A percentile compares a stretch with the other conserved stretches of the same genome.
Conservation (phyloP, 53 echinoderm and acorn worm genomes). For the Paelopatides confundens region DNA sequence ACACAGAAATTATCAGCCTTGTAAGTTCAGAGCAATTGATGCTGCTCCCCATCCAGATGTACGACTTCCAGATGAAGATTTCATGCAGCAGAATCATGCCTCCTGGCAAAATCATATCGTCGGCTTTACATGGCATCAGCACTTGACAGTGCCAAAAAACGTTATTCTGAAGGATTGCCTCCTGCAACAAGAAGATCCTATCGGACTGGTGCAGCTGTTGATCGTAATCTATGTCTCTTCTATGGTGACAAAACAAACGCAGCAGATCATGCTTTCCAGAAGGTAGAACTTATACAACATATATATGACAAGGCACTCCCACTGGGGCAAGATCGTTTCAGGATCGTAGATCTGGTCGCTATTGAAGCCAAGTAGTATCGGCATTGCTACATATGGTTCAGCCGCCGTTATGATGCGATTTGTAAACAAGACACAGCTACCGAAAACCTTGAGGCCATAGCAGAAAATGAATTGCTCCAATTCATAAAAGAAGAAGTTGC, state of each 20-base stretch:
- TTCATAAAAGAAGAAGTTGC: slow-evolving; percentile 36
- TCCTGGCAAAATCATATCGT: slow-evolving; percentile 38
- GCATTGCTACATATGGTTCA: slow-evolving; percentile 35
- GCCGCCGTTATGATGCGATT: slow-evolving; percentile 41
- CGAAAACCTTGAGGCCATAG: slow-evolving; percentile 36
- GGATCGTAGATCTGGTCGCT: slow-evolving; percentile 23
- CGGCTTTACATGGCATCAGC: slow-evolving; percentile 38
- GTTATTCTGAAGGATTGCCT: slow-evolving; percentile 17
- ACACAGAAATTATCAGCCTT: slow-evolving; percentile 16
- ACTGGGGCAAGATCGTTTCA: slow-evolving; percentile 6
- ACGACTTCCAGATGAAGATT: slow-evolving; percentile 7
- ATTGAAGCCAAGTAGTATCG: slow-evolving; percentile 41
- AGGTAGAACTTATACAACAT: slow-evolving; percentile 5
- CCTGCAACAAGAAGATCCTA: background rate
- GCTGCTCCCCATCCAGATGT: slow-evolving; percentile 36
- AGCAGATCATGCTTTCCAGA: slow-evolving; percentile 28
- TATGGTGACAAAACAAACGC: slow-evolving; percentile 22
- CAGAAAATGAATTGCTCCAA: slow-evolving; percentile 47
- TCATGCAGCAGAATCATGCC: slow-evolving; percentile 22
- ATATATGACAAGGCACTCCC: background rate
- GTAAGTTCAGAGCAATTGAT: background rate
- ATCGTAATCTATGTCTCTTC: slow-evolving; percentile 42
- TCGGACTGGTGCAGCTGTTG: slow-evolving; percentile 7
- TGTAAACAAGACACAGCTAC: slow-evolving; percentile 22
- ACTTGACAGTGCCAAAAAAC: slow-evolving; percentile 39